These are phyloP conservation scores for Diploscapter pachys DNA, from an alignment of 1,140 invertebrate species.

Conservation along the genomic window DNA sequence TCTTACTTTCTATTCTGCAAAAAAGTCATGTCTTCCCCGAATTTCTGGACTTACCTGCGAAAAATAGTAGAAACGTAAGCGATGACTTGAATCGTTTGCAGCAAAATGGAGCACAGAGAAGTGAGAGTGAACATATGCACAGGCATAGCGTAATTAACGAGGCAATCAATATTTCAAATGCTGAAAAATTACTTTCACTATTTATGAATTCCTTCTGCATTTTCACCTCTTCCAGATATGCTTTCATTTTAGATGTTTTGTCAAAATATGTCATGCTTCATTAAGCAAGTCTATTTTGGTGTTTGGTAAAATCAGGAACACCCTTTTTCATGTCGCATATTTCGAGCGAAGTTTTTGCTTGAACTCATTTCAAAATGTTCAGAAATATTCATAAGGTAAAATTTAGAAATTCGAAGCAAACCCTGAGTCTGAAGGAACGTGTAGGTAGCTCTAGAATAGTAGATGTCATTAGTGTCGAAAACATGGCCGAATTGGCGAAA, in stretches of 20 bases:
- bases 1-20: too few relatives aligned
- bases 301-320: too few relatives aligned
- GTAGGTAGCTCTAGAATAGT: constrained; percentile 7
- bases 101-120: constrained; percentile 16
- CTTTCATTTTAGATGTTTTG: too few relatives aligned
- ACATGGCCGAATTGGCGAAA: constrained; percentile 7
- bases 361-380: too few relatives aligned
- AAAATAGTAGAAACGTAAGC: constrained; percentile 11
- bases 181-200: background rate
- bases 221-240: too few relatives aligned
- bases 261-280: too few relatives aligned
- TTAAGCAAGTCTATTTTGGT: too few relatives aligned
- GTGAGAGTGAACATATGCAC: constrained; percentile 5
- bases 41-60: constrained; percentile 1
- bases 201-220: too few relatives aligned
- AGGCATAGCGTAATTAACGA: constrained; percentile 1
- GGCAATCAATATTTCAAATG: constrained; percentile 15
- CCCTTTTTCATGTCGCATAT: too few relatives aligned
- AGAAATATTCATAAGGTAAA: too few relatives aligned
- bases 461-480: constrained; percentile 17
- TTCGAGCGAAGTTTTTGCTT: too few relatives aligned
- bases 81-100: constrained; percentile 17
- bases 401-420: background rate
- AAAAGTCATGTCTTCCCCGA: background rate
- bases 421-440: constrained; percentile 10